Evolutionary conservation across 2,888 invertebrate genomes (phyloP), one percentile per base, ranked within the genome.

Genomic region (Incurvaria masculella): DNA sequence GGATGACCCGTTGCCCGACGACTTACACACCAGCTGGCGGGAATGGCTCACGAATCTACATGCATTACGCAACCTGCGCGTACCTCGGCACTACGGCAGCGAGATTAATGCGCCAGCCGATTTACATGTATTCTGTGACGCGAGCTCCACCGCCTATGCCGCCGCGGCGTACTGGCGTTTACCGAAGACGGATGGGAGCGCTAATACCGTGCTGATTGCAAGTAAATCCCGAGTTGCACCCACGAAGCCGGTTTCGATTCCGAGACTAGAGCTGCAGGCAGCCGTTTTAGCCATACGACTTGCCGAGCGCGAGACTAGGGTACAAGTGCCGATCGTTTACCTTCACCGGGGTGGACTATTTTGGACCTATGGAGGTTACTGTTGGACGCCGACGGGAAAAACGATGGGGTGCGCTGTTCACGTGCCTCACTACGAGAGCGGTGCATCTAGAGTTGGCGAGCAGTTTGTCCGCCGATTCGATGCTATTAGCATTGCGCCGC

Each of bases 401-500:
- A 42, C 21, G 50, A 11, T 49, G 47, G 38, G 52, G 52, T 4
- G 48, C 46, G 1, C n/a, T 53, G 6, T 52, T 52, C 18, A 52
- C 53, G 26, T 53, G 53, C 33, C 21, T 52, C 1, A 42, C 43
- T 1, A 44, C 45, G 1, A 45, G 50, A 16, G 49, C 47, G 1
- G 19, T 51, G 56, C 57, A 6, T 52, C 33, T 57, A 10, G 57
- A 57, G 40, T 8, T 54, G 2, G 57, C 55, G 1, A 1, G 19
- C 1, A 46, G 44, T 1, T 49, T 56, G 0, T 55, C 52, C 1
- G 45, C 57, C 0, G 57, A 57, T 21, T 47, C 56, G 0, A 14
- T 54, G 2, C 53, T 59, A 1, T 56, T 57, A 55, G 56, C 57
- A 1, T 43, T 59, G 8, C 46, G 56, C 1, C 19, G 59, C 2